Base-by-base conservation (phyloP, 2,797 vertebrate species). In the Schizothorax lantsangensis region DNA sequence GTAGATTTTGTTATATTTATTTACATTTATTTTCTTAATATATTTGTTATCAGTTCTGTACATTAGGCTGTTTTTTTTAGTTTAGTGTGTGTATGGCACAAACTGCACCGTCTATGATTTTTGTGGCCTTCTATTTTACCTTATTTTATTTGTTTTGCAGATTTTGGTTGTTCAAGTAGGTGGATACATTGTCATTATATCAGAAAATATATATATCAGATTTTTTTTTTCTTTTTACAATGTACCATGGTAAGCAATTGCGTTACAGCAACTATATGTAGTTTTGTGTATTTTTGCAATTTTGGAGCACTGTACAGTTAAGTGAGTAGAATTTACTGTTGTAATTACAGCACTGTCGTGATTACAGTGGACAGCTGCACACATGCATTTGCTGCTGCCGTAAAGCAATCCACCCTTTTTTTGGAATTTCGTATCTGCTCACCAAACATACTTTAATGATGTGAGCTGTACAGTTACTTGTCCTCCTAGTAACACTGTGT, bases 401-500 rank as follows among this genome's bases (percentile, higher is more conserved):
- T 62, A 26, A 62, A 62, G 59, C n/a, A 62, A 26, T 26, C 59
- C 23, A 12, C 11, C 59, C n/a, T 62, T 62, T 62, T 62, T 62
- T 26, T 62, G 23, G n/a, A 12, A 11, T 62, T 62, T 62, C 23
- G 9, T n/a, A n/a, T 23, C 23, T 23, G n/a, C 10, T 59, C 23
- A 59, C 23, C n/a, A 62, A 62, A 62, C 11, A 36, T 52, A 6
- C 45, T 26, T 40, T 21, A 69, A 19, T 52, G 26, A 73, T 57
- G 17, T 59, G 19, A 78, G 11, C 21, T 15, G 14, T 78, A 57
- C 21, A n/a, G 52, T 17, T 43, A n/a, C n/a, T n/a, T 78, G 23
- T 81, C 30, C 64, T 66, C 47, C 2, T 38, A 79, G 17, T 86
- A 73, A 86, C 66, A 23, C 30, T 75, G 43, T 80, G 43, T 69